Base-by-base conservation (phyloP, 2,113 vertebrate genomes). In the Solea senegalensis region DNA sequence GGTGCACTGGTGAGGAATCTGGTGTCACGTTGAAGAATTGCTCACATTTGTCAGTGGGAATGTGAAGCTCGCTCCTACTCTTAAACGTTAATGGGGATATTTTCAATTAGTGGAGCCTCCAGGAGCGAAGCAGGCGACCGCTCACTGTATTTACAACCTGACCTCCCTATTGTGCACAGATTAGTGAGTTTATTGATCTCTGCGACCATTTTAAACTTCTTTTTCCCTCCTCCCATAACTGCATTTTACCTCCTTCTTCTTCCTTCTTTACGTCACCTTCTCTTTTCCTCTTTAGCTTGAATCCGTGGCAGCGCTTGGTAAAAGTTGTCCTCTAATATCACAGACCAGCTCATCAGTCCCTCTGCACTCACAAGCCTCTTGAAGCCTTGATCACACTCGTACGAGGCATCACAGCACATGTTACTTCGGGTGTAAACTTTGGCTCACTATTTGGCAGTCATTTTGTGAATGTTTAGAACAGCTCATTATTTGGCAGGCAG, bases 81-180 rank as follows among this genome's bases (percentile, higher is more conserved):
- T 75, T 70, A 65, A 66, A 60, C 39, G 56, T 88, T 91, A 90
- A 87, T 86, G 71, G 74, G 81, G 66, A 85, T 79, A 74, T 92
- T 90, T 91, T 92, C 87, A 92, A 91, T 93, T 92, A 90, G 87
- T 84, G 76, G 71, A 79, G 86, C 79, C 84, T 92, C 72, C 72
- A 72, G 83, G 85, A 86, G 70, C 82, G 78, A 81, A 75, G 69
- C 77, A 55, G 21, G 62, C 66, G 70, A 2, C 34, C 5, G 5
- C 63, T 74, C 5, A n/a, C 61, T 66, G 65, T 86, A 74, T 92
- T 91, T 88, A 84, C 72, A 70, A 44, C 44, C 60, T 34, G 40
- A 69, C 72, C 69, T 70, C 14, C 51, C 49, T 40, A 52, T 68
- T 67, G 74, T 71, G 39, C 4, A 2, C 81, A 83, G 80, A 91